A percentile compares a stretch with the other conserved stretches of the same genome.
Conservation (phyloP, 2,888 invertebrate species). For the Yponomeuta plumbellus region DNA sequence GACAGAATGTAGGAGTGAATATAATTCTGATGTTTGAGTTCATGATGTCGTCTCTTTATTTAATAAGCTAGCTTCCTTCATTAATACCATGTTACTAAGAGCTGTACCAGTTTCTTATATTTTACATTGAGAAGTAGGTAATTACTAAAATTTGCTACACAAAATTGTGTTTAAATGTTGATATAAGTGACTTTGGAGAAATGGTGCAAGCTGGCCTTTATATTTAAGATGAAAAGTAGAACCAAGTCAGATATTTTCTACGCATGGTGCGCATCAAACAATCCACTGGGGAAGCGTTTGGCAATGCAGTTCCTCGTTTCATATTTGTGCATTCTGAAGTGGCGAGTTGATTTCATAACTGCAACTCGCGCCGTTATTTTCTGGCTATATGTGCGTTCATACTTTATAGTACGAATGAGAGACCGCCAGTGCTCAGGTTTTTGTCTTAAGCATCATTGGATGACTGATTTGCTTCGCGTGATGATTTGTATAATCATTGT, state of each 20-base stretch:
- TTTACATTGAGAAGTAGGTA: too few species aligned
- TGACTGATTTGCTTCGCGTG: not conserved
- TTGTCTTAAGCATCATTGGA: not conserved
- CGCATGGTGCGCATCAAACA: not conserved
- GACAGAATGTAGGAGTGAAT: too few species aligned
- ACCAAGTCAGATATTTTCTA: not conserved
- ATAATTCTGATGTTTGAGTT: too few species aligned
- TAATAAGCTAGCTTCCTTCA: too few species aligned
- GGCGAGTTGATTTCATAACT: not conserved
- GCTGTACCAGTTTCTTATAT: too few species aligned
- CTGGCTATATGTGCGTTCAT: not conserved
- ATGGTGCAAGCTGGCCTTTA: too few species aligned
- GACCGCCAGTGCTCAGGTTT: not conserved
- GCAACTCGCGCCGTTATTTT: not conserved
- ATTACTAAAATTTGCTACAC: too few species aligned
- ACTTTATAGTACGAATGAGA: not conserved
- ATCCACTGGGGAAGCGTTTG: not conserved
- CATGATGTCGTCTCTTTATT: too few species aligned
- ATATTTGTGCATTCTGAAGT: not conserved
- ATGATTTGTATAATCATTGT: not conserved
- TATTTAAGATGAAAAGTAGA: not conserved
- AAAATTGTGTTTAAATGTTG: too few species aligned
- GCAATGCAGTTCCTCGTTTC: conserved; percentile 2
- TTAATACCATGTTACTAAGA: too few species aligned
- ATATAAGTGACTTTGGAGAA: too few species aligned